These are phyloP conservation scores for Phoenicopterus ruber DNA, from an alignment of 2,113 vertebrate species.

Conservation along the genomic window DNA sequence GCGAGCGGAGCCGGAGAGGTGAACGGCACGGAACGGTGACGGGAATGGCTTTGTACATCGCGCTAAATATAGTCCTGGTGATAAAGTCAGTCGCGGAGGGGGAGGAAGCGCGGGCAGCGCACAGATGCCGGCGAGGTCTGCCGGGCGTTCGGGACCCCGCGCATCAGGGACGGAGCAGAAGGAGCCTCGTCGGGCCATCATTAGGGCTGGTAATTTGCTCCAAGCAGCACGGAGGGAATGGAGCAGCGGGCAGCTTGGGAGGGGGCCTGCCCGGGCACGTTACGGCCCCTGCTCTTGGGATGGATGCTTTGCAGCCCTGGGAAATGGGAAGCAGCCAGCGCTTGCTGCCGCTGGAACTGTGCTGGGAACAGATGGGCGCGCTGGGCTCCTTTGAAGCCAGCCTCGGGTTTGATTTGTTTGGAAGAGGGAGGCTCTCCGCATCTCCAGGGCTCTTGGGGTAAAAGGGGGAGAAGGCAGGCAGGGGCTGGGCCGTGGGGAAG, in stretches of 20 bases:
- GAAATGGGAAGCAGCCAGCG: accelerated
- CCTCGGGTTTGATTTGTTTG: neutral
- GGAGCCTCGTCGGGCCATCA: neutral
- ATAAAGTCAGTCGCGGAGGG: neutral
- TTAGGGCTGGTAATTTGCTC: neutral
- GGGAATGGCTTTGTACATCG: neutral
- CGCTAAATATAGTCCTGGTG: neutral
- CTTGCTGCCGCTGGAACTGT: neutral
- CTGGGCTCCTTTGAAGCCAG: neutral
- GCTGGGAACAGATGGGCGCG: neutral
- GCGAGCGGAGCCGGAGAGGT: neutral
- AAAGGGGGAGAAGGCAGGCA: neutral
- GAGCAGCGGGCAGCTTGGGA: neutral
- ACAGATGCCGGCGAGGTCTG: neutral
- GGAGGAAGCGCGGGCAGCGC: neutral
- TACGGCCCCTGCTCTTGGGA: neutral
- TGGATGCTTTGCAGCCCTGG: neutral
- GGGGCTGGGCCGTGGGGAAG: neutral
- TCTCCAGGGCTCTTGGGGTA: accelerated
- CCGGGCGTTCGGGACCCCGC: neutral
- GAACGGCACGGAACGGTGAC: neutral
- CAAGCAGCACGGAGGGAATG: neutral
- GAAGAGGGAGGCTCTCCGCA: neutral
- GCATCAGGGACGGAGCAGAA: neutral
- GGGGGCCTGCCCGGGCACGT: too few relatives aligned